These are phyloP conservation scores for Tenualosa ilisha DNA, from an alignment of 2,797 vertebrate species.

Conservation along the genomic window DNA sequence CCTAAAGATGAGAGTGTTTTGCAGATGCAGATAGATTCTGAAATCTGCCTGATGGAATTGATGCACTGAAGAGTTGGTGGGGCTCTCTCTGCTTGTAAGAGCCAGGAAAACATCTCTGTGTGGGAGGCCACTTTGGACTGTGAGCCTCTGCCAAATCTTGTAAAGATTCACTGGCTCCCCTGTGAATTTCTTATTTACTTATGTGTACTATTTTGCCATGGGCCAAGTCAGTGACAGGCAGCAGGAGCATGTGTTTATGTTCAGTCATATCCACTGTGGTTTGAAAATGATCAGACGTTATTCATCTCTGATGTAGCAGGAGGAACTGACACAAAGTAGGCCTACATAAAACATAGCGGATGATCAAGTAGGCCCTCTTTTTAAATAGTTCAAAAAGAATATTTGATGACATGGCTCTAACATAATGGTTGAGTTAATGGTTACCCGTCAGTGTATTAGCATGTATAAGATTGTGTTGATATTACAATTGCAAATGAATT, in stretches of 20 bases:
- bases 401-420: background rate
- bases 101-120: background rate
- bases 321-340: background rate
- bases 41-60: background rate
- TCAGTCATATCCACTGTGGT: background rate
- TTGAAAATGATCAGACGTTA: background rate
- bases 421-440: background rate
- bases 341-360: background rate
- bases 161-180: background rate
- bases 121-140: background rate
- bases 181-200: conserved; percentile 4
- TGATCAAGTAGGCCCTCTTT: background rate
- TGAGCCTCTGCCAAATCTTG: background rate
- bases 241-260: background rate
- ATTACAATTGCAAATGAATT: background rate
- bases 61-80: background rate
- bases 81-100: background rate
- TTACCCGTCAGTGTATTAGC: background rate
- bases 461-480: background rate
- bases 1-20: background rate
- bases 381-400: background rate
- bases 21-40: background rate
- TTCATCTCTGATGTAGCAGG: background rate
- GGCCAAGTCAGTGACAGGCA: background rate
- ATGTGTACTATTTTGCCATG: conserved; percentile 5